A percentile compares a stretch with the other conserved stretches of the same genome.
Conservation (phyloP, 2,797 vertebrate genomes). For the Cebuella pygmaea region DNA sequence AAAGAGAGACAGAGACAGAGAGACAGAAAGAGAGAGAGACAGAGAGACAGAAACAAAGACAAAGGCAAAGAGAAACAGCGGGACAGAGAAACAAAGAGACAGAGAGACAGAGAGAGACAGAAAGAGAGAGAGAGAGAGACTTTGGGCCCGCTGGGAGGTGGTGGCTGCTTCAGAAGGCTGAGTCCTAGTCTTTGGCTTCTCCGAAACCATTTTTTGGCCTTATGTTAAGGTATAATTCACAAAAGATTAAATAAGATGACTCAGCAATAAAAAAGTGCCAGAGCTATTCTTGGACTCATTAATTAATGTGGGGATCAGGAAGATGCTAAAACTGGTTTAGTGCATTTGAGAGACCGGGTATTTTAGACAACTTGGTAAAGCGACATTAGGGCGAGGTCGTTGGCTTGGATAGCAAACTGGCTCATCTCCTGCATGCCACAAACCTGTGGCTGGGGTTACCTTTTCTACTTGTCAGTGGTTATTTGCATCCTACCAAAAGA, state of each 20-base stretch:
- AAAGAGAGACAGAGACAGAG: too few relatives aligned
- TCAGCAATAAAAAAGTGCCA: neutral
- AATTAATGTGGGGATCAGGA: neutral
- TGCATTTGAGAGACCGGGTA: neutral
- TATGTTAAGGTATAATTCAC: neutral
- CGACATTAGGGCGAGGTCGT: neutral
- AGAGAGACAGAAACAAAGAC: neutral
- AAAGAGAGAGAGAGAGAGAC: neutral
- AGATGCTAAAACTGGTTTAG: neutral
- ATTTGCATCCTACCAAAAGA: neutral
- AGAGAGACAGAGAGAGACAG: neutral
- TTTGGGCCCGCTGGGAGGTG: neutral
- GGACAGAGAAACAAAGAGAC: rapidly evolving
- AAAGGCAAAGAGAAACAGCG: too few relatives aligned
- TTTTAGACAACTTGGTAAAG: neutral
- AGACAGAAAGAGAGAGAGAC: rapidly evolving
- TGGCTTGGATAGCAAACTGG: neutral
- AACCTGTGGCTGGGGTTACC: neutral
- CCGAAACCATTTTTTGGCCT: neutral
- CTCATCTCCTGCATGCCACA: neutral
- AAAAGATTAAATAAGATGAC: neutral
- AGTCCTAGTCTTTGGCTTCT: neutral
- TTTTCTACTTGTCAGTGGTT: neutral
- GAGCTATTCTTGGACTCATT: neutral
- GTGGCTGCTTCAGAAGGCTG: neutral